These are phyloP conservation scores for Halichoerus grypus DNA, from an alignment of 2,113 vertebrate species.

Conservation along the genomic window DNA sequence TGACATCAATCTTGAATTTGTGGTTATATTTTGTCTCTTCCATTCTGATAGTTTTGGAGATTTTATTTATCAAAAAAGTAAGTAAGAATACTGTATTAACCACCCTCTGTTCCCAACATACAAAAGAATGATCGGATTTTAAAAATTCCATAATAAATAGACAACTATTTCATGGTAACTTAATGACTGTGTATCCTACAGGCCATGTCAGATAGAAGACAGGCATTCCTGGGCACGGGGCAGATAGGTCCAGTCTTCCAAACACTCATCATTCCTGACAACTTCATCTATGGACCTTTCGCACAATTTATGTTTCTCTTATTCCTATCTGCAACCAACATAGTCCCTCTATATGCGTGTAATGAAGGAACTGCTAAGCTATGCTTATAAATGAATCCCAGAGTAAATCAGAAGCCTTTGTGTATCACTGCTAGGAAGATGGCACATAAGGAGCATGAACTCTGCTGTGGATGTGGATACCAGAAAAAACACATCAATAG, in stretches of 20 bases:
- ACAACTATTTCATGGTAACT: not conserved
- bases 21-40: not conserved
- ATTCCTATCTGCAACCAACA: not conserved
- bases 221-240: not conserved
- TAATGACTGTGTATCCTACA: not conserved
- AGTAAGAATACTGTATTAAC: not conserved
- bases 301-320: not conserved
- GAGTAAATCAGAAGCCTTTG: not conserved
- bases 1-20: not conserved
- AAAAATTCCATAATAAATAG: not conserved
- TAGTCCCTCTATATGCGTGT: not conserved
- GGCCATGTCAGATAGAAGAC: not conserved
- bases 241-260: not conserved
- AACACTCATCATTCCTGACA: not conserved
- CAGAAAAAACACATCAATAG: not conserved
- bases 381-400: not conserved
- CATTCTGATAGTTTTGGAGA: not conserved
- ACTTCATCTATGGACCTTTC: not conserved
- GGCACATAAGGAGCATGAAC: not conserved
- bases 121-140: not conserved
- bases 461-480: not conserved
- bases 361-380: not conserved
- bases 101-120: not conserved
- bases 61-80: not conserved
- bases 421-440: not conserved